Evolutionary conservation across 1,140 invertebrate genomes (phyloP), one percentile per base, ranked within the genome.

Genomic region (Zaprionus capensis): DNA sequence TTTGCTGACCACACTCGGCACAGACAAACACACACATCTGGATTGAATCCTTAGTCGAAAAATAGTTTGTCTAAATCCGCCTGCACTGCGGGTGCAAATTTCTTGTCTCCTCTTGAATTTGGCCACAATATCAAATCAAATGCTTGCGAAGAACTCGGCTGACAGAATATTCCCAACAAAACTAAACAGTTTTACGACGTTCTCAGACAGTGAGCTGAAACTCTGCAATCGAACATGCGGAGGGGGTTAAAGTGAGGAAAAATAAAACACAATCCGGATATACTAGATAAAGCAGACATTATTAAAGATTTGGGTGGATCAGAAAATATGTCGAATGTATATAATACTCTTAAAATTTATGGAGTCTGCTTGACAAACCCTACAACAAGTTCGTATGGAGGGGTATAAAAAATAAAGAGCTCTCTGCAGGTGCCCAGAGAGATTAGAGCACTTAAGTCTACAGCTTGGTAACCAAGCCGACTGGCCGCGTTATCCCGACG

Each of bases 361-460:
- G 17, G 3, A 49, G 9, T 49, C 17, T 49, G n/a, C 17, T 26
- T 38, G 49, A 66, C 53, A 46, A 44, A 46, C 22, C 20, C 4
- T 17, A 20, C 11, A 7, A 31, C 12, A 36, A 31, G 15, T 28
- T 26, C 66, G 38, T 15, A 9, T 12, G 14, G 11, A 24, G n/a
- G 24, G 34, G 22, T 15, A 64, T 73, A 28, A 41, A 41, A 58
- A 36, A 31, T 22, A 70, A 58, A 58, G 46, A 41, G 46, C 24
- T 24, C 11, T 58, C n/a, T 7, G 38, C 12, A 36, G 51, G 17
- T 57, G 66, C 17, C 71, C 67, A 53, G 82, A 71, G 66, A 61
- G 66, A 61, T 49, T 51, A 58, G 20, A 66, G 82, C 79, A 85
- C 82, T 85, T 70, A 85, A 86, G 82, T 72, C 15, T 55, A n/a